Base-by-base conservation (phyloP, 1,140 invertebrate species). In the Brachionus calyciflorus region DNA sequence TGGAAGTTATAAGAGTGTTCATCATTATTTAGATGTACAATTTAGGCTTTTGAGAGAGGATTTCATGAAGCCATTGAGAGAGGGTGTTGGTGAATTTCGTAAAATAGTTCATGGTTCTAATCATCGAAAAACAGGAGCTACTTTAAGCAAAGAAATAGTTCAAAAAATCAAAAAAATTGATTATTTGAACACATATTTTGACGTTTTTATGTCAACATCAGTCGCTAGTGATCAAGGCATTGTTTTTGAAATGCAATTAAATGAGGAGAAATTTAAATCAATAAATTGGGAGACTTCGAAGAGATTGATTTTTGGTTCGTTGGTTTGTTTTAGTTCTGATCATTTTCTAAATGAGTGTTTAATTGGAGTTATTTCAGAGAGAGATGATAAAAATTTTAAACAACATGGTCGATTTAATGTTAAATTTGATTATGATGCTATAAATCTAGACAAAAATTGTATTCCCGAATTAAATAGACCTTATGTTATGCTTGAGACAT, bases 41-140 rank as follows among this genome's bases (percentile, higher is more conserved):
- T 91, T 91, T 80, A 83, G 90, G 12, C 83, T 92, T 2, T 82
- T 93, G 21, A 82, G 90, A 9, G 91, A 93, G 84, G 91, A 93
- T 80, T 84, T 85, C 48, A 77, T 86, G 46, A 70, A 79, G 17
- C 84, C 86, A 17, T 77, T 87, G 14, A 69, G 85, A 65, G 78
- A 84, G 14, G 85, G 85, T 30, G 81, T 87, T 24, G 65, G 30
- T 19, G 79, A 81, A 49, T 26, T 84, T 78, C 60, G 28, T 9
- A 30, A 76, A 78, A 65, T 65, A 26, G 21, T 46, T 24, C 69
- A 73, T 2, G 24, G 19, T 21, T 9, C 30, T 6, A 10, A 12
- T n/a, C 40, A 51, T 1, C 3, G 37, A 3, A 44, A 44, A 44
- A 41, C 28, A 65, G 37, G 19, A 12, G 7, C 26, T 10, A 19